A percentile compares a stretch with the other conserved stretches of the same genome.
Evolutionary conservation across 2,113 vertebrate genomes (phyloP).

Genomic region (Ptychochromis oligacanthus): DNA sequence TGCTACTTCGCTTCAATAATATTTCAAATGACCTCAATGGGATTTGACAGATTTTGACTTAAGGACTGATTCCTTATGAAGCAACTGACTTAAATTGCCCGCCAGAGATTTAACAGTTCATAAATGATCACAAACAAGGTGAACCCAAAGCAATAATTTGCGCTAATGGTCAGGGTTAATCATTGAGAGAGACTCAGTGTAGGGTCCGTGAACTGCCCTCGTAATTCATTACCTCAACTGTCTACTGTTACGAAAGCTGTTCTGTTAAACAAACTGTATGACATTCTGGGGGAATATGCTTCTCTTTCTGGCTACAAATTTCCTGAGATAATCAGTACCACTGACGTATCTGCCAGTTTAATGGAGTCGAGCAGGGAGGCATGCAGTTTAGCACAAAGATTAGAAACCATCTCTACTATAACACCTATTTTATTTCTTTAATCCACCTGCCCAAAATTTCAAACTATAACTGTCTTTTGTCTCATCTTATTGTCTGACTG

Average conservation of each 20-base stretch:
- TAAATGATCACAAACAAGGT: not conserved
- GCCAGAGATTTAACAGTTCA: not conserved
- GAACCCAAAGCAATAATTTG: not conserved
- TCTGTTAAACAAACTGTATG: not conserved
- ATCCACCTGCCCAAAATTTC: not conserved
- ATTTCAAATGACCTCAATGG: constrained; percentile 47
- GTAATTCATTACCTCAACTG: constrained; percentile 16
- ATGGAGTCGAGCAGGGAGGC: not conserved
- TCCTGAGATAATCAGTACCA: not conserved
- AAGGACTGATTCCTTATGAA: constrained; percentile 32
- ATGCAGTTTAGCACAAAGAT: not conserved
- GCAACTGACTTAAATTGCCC: constrained; percentile 4
- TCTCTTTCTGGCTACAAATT: not conserved
- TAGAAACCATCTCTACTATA: not conserved
- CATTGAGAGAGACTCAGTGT: not conserved
- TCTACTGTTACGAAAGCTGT: not conserved
- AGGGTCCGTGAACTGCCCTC: constrained; percentile 16
- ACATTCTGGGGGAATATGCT: not conserved
- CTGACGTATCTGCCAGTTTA: not conserved
- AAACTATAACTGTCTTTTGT: not conserved
- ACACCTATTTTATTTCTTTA: not conserved
- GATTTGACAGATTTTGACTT: constrained; percentile 39
- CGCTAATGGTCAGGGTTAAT: not conserved
- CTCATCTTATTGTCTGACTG: not conserved
- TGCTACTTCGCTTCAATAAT: constrained; percentile 39